A percentile compares a stretch with the other conserved stretches of the same genome.
phyloP scores from a whole-genome alignment of 2,888 invertebrate genomes.

The Gari tellinella region DNA sequence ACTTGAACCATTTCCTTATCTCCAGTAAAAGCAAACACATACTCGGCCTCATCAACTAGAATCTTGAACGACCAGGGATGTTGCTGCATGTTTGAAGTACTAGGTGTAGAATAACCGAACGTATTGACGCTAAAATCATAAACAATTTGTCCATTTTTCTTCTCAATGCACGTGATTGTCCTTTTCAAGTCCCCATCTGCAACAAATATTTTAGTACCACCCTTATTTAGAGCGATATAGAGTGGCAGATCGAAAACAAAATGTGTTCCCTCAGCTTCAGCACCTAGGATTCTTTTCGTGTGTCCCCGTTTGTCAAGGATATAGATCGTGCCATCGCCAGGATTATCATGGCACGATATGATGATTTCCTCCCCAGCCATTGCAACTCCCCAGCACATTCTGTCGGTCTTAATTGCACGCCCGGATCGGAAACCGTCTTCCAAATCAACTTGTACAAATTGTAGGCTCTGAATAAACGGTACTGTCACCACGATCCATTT shows the following conservation, averaged over 20 bases:
- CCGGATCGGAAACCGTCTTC: constrained; percentile 38
- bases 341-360: constrained; percentile 47
- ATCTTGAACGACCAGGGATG: constrained; percentile 58
- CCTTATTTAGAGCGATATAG: constrained; percentile 40
- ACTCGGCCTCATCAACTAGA: constrained; percentile 44
- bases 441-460: constrained; percentile 42
- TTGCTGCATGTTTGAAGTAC: constrained; percentile 16
- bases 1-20: constrained; percentile 56
- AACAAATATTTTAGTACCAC: constrained; percentile 37
- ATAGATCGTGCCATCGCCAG: constrained; percentile 45
- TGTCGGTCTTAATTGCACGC: constrained; percentile 44
- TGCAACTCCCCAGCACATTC: constrained; percentile 55
- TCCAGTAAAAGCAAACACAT: constrained; percentile 44
- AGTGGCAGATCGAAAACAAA: constrained; percentile 41
- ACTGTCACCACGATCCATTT: constrained; percentile 39
- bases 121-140: constrained; percentile 40
- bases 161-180: constrained; percentile 42
- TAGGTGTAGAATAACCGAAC: constrained; percentile 19
- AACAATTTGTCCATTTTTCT: constrained; percentile 40
- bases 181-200: constrained; percentile 45
- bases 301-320: constrained; percentile 51
- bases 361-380: constrained; percentile 33
- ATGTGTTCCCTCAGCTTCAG: constrained; percentile 29
- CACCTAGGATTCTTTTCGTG: constrained; percentile 42
- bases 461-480: constrained; percentile 42